Evolutionary conservation across 2,797 vertebrate genomes (phyloP).

Genomic region (Ammospiza maritima): DNA sequence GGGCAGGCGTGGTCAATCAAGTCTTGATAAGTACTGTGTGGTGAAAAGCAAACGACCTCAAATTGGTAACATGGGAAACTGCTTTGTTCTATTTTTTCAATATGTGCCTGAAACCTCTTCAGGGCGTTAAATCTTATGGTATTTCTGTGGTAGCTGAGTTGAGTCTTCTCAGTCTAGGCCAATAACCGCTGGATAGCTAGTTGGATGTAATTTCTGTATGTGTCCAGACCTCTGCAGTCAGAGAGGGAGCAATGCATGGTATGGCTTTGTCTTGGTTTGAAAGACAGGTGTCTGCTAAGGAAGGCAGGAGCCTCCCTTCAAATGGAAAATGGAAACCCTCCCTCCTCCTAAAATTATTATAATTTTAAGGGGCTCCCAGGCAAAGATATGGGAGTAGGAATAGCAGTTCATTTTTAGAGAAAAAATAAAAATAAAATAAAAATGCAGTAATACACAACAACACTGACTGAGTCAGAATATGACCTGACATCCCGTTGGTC

Average conservation of each 20-base stretch:
- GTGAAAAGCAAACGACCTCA: not conserved
- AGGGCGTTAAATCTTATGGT: not conserved
- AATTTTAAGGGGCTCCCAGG: not conserved
- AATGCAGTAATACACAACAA: not conserved
- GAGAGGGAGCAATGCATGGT: too few species aligned
- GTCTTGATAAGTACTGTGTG: not conserved
- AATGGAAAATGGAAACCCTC: not conserved
- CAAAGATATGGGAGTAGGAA: not conserved
- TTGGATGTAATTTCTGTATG: not conserved
- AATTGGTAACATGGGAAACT: not conserved
- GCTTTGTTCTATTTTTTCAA: not conserved
- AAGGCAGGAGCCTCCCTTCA: not conserved
- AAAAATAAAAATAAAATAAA: not conserved
- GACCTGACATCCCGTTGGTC: not conserved
- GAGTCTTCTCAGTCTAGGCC: not conserved
- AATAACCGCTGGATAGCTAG: not conserved
- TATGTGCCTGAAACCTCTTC: not conserved
- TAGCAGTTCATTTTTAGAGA: not conserved
- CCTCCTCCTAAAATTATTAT: not conserved
- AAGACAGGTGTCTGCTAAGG: not conserved
- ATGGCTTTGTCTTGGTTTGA: not conserved
- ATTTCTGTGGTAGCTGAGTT: not conserved
- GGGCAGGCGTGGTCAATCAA: fast-evolving
- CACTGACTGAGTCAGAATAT: not conserved
- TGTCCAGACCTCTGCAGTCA: not conserved